Conservation (phyloP, 2,888 invertebrate genomes). For the Dicycla oo region DNA sequence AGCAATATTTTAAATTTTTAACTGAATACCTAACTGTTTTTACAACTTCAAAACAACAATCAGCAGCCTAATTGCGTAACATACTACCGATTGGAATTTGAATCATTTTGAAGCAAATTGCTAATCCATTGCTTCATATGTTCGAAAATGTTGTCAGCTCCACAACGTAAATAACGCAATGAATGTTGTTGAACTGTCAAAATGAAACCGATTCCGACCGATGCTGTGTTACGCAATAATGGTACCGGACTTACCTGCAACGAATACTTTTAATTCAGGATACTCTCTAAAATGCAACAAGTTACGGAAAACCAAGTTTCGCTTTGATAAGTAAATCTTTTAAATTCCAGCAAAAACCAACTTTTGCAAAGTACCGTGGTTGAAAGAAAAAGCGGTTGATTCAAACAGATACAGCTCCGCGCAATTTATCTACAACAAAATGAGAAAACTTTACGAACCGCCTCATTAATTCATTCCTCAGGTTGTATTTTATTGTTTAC, state of each 20-base stretch:
- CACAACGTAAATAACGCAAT: too few species aligned
- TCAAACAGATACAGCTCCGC: slow-evolving; percentile 74
- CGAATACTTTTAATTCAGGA: background rate
- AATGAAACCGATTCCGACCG: too few species aligned
- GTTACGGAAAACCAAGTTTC: slow-evolving; percentile 37
- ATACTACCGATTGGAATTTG: too few species aligned
- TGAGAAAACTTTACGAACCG: slow-evolving; percentile 38
- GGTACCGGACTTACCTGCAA: background rate
- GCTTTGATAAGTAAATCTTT: slow-evolving; percentile 28
- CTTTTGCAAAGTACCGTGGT: slow-evolving; percentile 23
- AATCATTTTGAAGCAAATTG: too few species aligned
- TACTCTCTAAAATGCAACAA: slow-evolving; percentile 21
- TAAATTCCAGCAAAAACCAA: slow-evolving; percentile 24
- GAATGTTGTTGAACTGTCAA: too few species aligned
- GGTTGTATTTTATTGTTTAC: slow-evolving; percentile 44
- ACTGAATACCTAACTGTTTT: background rate
- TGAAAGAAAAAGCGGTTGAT: slow-evolving; percentile 38
- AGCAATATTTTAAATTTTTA: background rate
- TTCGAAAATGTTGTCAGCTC: too few species aligned
- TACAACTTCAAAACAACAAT: background rate
- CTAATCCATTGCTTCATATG: too few species aligned
- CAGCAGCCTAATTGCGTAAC: too few species aligned
- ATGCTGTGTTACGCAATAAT: too few species aligned
- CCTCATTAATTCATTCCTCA: slow-evolving; percentile 33
- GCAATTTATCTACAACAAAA: slow-evolving; percentile 38